These are phyloP conservation scores for Noturus placidus DNA, from an alignment of 2,113 vertebrate species.

Conservation along the genomic window DNA sequence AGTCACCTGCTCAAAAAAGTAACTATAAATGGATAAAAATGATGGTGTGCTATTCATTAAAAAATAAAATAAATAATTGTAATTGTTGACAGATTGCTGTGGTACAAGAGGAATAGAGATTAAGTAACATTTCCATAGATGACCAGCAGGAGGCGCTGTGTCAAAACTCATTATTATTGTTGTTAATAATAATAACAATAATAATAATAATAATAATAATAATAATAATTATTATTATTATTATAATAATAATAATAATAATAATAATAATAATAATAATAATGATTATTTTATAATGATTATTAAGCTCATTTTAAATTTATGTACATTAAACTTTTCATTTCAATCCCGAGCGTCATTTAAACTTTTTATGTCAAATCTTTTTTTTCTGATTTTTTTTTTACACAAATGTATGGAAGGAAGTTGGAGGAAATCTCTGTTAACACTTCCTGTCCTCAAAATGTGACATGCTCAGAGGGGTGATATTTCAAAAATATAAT, in stretches of 20 bases:
- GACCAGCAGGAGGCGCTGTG: constrained; percentile 17
- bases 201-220: too few relatives aligned
- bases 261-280: not conserved
- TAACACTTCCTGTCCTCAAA: not conserved
- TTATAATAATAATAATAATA: too few relatives aligned
- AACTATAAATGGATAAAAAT: not conserved
- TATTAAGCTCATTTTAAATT: not conserved
- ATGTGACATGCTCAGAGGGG: not conserved
- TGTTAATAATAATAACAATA: too few relatives aligned
- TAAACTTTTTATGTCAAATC: not conserved
- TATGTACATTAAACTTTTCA: not conserved
- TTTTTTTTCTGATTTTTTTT: not conserved
- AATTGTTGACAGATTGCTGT: not conserved
- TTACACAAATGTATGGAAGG: not conserved
- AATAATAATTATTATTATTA: too few relatives aligned
- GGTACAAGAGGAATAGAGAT: not conserved
- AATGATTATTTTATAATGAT: not conserved
- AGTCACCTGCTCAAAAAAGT: not conserved
- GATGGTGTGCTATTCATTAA: not conserved
- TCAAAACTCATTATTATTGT: not conserved
- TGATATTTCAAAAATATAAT: not conserved
- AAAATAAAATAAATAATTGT: not conserved
- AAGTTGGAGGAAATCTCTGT: not conserved
- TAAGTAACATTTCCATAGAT: not conserved
- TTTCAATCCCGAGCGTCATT: too few relatives aligned